Evolutionary conservation across 2,888 invertebrate genomes (phyloP), one percentile per base, ranked within the genome.

Genomic region (Drosophila barbarae): DNA sequence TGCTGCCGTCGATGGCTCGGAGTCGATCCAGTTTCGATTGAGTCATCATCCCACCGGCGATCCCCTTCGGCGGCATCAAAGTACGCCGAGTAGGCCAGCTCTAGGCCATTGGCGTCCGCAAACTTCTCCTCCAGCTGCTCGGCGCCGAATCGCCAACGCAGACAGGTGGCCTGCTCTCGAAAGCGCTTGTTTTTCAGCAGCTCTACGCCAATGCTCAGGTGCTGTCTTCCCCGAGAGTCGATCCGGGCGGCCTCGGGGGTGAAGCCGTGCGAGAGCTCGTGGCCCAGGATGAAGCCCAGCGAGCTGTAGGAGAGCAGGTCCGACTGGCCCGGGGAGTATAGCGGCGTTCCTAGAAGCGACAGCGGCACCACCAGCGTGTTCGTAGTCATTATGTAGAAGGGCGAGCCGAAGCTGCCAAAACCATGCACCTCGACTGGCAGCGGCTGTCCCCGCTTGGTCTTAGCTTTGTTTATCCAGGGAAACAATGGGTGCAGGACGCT

Each of bases 251-350:
- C 58, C 18, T 26, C 61, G 23, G 63, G 71, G 2, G 55, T 23
- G 15, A 83, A 80, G 52, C 69, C 81, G 9, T 77, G 77, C 3
- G 67, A 63, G n/a, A 77, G 49, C 41, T 77, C 77, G 41, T 77
- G 77, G 0, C 64, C 77, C 1, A 77, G 65, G 6, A 77, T 49
- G 10, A 77, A 80, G 10, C 81, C 81, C 8, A 77, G 28, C 0
- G 57, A 57, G 21, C 77, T 77, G 10, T 67, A 67, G n/a, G 54
- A 53, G 1, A 51, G 28, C 6, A 74, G 1, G 0, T 32, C 9
- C 5, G 41, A 13, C 54, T 77, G 81, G 0, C 44, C 15, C 0
- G 50, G 49, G 3, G 50, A 13, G 35, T 68, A 83, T 7, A 77
- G 32, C 5, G 75, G 61, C 3, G 36, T 23, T 1, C 39, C 39